Evolutionary conservation across 1,140 invertebrate genomes (phyloP), one percentile per base, ranked within the genome.

Genomic region (Drosophila punjabiensis): DNA sequence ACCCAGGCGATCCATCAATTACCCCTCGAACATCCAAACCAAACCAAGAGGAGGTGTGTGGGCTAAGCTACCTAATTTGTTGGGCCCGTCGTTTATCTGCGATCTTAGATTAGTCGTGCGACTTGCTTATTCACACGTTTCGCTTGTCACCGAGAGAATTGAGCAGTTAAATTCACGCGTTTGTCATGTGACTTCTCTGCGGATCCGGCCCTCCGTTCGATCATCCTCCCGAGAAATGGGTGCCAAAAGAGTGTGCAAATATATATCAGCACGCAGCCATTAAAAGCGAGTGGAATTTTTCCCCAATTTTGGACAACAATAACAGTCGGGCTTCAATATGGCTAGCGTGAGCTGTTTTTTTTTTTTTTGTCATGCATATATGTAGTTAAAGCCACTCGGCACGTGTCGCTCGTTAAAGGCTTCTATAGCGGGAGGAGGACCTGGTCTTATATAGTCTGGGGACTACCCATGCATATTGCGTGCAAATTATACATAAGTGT

Each of bases 81-180:
- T 79, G 61, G 67, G 64, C 75, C 80, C 65, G 50, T 30, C 66
- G 67, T 73, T 85, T 88, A 88, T 88, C 85, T 79, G 53, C 62
- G 45, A 89, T 76, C 81, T 85, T 58, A 58, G 85, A 89, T 90
- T 89, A 89, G 70, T 87, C 82, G 82, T 89, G 86, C 86, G 78
- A 43, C 52, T 56, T 30, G 55, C 63, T 70, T 73, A 81, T 88
- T 88, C 86, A 85, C 85, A 89, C 85, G 86, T 90, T 88, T 81
- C 58, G 73, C 68, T 66, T 88, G 85, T 89, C 85, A 76, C 50
- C 68, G 24, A 47, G 43, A 81, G 20, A 39, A 86, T 70, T 81
- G 56, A 62, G 70, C 41, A 69, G 64, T 65, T 53, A 65, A 77
- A 83, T 78, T 81, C 85, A 89, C 85, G 85, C 79, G 78, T 90